Evolutionary conservation across 2,797 vertebrate species (phyloP), one percentile per base, ranked within the genome.

Genomic region (Fistularia tabacaria): DNA sequence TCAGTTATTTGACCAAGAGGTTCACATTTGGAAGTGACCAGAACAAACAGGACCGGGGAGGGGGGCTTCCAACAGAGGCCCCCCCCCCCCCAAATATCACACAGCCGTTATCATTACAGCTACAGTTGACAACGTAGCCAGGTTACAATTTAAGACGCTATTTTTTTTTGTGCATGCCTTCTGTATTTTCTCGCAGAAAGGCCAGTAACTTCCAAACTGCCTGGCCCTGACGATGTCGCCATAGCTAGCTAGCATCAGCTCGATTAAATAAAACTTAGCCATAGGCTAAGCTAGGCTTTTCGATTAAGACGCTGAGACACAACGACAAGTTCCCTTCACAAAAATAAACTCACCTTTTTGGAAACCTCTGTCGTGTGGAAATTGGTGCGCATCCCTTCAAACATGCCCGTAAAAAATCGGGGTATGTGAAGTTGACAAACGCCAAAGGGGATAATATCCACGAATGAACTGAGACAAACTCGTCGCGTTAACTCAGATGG

Each of bases 221-320:
- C 59, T 79, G 78, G 78, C 85, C 81, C 80, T 65, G 66, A 45
- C 79, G 71, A 74, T 72, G 78, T 83, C 79, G 81, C 80, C 72
- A 79, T 57, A 59, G 82, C 83, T 82, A 81, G 79, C 79, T 79
- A 84, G 82, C 81, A 72, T 77, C 76, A 74, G 79, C 68, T 74
- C 64, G 64, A 41, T 45, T 57, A 50, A 76, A 69, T 74, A 78
- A 85, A 85, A 86, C 75, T 87, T 85, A 83, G 87, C 87, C 66
- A 12, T 45, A 37, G 15, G 86, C 83, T 88, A 88, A 65, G 81
- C 84, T 84, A 85, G 59, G 50, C 78, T 39, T 71, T 57, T 49
- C 62, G 63, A 55, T 13, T 54, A 64, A 74, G 47, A 75, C 52
- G 60, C 15, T 12, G 6, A 63, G 4, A 70, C 55, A 62, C 6